Evolutionary conservation across 2,888 invertebrate genomes (phyloP).

Genomic region (Phaedon cochleariae): DNA sequence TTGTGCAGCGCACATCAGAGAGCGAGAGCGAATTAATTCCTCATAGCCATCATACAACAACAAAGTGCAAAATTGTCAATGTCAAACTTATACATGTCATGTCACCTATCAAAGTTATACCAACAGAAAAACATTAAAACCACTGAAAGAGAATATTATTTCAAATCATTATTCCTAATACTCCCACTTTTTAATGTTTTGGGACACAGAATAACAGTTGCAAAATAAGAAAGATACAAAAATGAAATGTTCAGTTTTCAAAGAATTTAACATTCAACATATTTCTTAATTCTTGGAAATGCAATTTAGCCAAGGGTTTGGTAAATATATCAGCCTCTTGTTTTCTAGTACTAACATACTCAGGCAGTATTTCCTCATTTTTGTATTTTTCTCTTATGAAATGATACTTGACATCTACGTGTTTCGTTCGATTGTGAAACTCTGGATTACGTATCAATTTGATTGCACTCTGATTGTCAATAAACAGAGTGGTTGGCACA

Average conservation of each 20-base stretch:
- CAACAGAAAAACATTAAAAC: no score
- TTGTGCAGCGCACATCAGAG: no score
- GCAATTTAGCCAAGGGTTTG: not conserved
- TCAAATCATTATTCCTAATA: not conserved
- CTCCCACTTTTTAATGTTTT: not conserved
- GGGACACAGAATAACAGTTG: not conserved
- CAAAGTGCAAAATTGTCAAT: no score
- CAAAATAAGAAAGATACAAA: not conserved
- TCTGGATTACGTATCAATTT: constrained; percentile 14
- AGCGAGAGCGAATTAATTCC: no score
- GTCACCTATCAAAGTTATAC: no score
- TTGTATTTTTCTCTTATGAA: constrained; percentile 17
- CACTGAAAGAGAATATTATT: no score
- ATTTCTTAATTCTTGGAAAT: not conserved
- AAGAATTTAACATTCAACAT: not conserved
- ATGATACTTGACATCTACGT: constrained; percentile 18
- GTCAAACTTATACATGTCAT: no score
- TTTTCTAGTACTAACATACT: constrained; percentile 1
- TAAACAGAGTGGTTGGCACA: constrained; percentile 1
- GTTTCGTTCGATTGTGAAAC: constrained; percentile 17
- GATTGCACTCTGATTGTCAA: constrained; percentile 21
- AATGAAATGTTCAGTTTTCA: not conserved
- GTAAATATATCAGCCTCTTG: constrained; percentile 20
- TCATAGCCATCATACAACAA: no score
- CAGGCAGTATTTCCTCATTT: not conserved